phyloP scores from a whole-genome alignment of 2,797 vertebrate species.

The Coccyzus lansbergi region DNA sequence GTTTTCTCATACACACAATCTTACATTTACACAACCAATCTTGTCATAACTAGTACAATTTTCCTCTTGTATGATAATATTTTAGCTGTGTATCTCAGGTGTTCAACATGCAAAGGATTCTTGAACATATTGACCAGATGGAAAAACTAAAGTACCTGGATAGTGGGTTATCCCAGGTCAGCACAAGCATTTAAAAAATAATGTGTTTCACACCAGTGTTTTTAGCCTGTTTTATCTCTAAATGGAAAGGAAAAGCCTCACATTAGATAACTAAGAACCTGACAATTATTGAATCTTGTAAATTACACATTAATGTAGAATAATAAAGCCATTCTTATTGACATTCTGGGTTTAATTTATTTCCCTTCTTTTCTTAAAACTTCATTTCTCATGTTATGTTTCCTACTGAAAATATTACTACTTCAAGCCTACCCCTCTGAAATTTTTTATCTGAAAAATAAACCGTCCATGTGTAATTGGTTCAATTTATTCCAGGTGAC shows the following conservation, averaged over 20 bases:
- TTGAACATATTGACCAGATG: neutral
- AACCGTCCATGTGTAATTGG: neutral
- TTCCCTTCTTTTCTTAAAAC: neutral
- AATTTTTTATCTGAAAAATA: neutral
- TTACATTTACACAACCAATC: neutral
- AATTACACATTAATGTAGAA: neutral
- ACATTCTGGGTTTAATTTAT: neutral
- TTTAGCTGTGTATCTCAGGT: neutral
- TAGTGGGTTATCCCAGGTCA: neutral
- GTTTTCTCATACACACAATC: rapidly evolving
- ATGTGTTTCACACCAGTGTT: neutral
- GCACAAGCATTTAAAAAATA: neutral
- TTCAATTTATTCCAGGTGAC: neutral
- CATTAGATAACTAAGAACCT: neutral
- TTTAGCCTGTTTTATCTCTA: neutral
- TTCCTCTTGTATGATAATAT: neutral
- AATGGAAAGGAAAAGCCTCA: neutral
- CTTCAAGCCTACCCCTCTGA: neutral
- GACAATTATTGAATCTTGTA: neutral
- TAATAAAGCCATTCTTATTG: neutral
- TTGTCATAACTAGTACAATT: neutral
- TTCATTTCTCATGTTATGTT: neutral
- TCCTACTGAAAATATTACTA: neutral
- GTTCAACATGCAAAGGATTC: neutral
- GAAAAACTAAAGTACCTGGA: neutral